phyloP scores from a whole-genome alignment of 2,797 vertebrate species.

The Falco rusticolus region DNA sequence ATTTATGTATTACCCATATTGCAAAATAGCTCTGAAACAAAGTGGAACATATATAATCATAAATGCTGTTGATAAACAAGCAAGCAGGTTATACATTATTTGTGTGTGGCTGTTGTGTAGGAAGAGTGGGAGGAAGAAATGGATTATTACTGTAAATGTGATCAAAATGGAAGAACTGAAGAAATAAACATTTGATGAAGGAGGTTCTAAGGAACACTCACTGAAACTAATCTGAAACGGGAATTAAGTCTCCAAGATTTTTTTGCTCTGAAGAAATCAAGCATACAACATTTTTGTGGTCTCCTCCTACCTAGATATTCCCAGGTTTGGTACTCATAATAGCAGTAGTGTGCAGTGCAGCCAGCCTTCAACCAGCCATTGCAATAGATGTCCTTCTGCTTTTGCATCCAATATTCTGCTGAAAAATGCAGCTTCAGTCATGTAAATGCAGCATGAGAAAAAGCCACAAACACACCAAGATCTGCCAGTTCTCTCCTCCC shows the following conservation, averaged over 20 bases:
- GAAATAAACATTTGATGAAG: neutral
- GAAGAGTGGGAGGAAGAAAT: constrained; percentile 26
- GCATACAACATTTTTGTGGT: neutral
- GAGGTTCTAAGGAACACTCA: neutral
- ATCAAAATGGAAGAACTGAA: constrained; percentile 9
- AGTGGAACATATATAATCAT: neutral
- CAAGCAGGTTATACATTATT: neutral
- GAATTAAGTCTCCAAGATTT: neutral
- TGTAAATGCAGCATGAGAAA: neutral
- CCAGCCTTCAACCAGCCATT: neutral
- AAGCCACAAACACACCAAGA: neutral
- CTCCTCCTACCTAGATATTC: constrained; percentile 7
- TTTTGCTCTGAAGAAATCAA: neutral
- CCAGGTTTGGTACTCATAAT: neutral
- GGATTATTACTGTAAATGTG: constrained; percentile 54
- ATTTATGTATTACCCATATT: neutral
- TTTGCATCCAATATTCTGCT: neutral
- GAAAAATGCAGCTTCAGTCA: neutral
- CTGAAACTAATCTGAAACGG: neutral
- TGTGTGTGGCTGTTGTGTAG: neutral
- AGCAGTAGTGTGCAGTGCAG: neutral
- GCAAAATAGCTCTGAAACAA: constrained; percentile 18
- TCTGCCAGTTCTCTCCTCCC: neutral
- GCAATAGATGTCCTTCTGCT: neutral
- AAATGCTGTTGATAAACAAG: constrained; percentile 16